phyloP scores from a whole-genome alignment of 2,888 invertebrate species.

The Pyrochroa serraticornis region DNA sequence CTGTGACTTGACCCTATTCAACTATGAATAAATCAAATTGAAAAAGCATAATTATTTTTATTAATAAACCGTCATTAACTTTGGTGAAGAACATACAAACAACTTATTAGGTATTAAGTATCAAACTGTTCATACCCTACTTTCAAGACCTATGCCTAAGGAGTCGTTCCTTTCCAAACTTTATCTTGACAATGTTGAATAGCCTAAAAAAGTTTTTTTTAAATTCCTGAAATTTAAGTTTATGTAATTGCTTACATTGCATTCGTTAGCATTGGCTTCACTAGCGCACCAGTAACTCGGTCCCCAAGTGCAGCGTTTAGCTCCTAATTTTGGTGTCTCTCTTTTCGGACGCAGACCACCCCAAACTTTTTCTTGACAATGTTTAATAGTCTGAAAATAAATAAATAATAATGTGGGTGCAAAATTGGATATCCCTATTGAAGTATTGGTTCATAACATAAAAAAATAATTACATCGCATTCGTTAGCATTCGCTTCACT shows the following conservation, averaged over 20 bases:
- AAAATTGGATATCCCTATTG: too few relatives aligned
- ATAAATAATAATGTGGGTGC: too few relatives aligned
- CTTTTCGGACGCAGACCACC: neutral
- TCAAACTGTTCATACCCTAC: neutral
- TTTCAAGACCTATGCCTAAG: slow-evolving; percentile 9
- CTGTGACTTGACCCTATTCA: slow-evolving; percentile 30
- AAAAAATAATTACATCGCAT: too few relatives aligned
- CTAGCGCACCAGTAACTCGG: too few relatives aligned
- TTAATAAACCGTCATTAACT: slow-evolving; percentile 16
- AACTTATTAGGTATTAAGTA: too few relatives aligned
- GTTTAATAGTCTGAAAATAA: too few relatives aligned
- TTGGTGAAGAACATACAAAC: slow-evolving; percentile 26
- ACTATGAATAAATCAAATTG: slow-evolving; percentile 9
- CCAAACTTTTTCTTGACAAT: slow-evolving; percentile 13
- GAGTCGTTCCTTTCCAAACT: slow-evolving; percentile 13
- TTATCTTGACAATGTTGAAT: neutral
- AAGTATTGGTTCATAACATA: too few relatives aligned
- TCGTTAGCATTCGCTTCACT: neutral
- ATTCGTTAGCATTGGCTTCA: neutral
- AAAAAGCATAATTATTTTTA: slow-evolving; percentile 15
- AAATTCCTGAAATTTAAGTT: too few relatives aligned
- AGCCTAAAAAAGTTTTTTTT: too few relatives aligned
- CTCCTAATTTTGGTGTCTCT: neutral
- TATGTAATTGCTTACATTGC: too few relatives aligned
- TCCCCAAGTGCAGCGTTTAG: too few relatives aligned